These are phyloP conservation scores for Aleiodes testaceus DNA, from an alignment of 2,888 invertebrate species.

Conservation along the genomic window DNA sequence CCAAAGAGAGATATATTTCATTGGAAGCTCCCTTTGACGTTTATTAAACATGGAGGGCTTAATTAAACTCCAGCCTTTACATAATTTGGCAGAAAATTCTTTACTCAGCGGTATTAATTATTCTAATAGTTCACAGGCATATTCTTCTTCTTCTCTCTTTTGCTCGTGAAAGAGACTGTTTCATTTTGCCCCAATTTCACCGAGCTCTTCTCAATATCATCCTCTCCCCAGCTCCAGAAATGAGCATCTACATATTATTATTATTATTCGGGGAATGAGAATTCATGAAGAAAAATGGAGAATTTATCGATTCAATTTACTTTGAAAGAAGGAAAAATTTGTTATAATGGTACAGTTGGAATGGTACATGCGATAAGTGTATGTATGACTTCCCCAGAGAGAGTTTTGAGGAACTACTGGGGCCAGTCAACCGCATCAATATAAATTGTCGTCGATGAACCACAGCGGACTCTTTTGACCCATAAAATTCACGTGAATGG, in stretches of 20 bases:
- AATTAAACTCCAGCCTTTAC: neutral
- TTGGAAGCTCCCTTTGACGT: neutral
- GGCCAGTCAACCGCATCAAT: constrained; percentile 35
- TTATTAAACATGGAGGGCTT: constrained; percentile 1
- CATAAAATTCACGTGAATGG: constrained; percentile 28
- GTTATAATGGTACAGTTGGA: constrained; percentile 18
- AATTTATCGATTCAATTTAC: constrained; percentile 4
- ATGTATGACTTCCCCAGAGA: constrained; percentile 29
- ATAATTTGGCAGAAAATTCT: too few relatives aligned
- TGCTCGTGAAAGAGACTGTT: neutral
- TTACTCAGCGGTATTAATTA: too few relatives aligned
- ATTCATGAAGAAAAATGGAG: neutral
- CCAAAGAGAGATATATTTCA: too few relatives aligned
- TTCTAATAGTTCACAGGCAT: too few relatives aligned
- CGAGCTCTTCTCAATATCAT: neutral
- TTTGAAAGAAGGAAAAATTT: neutral
- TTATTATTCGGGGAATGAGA: constrained; percentile 1
- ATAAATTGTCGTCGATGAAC: constrained; percentile 35
- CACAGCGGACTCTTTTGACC: constrained; percentile 9
- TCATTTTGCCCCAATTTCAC: neutral
- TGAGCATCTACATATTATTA: constrained; percentile 1
- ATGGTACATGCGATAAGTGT: constrained; percentile 29
- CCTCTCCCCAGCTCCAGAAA: neutral
- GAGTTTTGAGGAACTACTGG: constrained; percentile 25
- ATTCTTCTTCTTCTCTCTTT: too few relatives aligned